Base-by-base conservation (phyloP, 2,888 invertebrate species). In the Drosophila monieri region DNA sequence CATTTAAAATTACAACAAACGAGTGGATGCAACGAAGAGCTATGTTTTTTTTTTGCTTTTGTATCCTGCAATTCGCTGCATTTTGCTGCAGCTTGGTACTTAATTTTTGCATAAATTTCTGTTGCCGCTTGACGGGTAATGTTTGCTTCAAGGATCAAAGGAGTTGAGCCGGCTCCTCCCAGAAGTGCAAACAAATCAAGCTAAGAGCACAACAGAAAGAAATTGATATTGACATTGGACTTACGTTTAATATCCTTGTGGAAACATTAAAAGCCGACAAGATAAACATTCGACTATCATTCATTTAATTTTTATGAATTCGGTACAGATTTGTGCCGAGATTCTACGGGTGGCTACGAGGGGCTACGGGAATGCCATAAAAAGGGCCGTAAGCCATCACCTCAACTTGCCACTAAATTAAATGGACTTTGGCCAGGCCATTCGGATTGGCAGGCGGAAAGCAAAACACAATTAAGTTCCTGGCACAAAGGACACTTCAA, bases 401-500 rank as follows among this genome's bases (percentile, higher is more conserved):
- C 69, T 61, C 41, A 55, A 55, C 51, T 70, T 52, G 69, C 53
- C 61, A 76, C 68, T 57, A 71, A 83, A 68, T 76, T 67, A 76
- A 79, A 79, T 76, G 54, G 72, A 71, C 67, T 83, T 80, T 56
- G 46, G 52, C 52, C 41, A 43, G 56, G 58, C 77, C 69, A 69
- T 83, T 85, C 2, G 65, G 69, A 76, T 74, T 55, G 70, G 27
- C 52, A 41, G 32, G 27, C 52, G 44, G 32, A 51, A 52, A 52
- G 43, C 62, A 76, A 44, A 80, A 76, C 62, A 76, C 77, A 85
- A 85, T 81, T 83, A 85, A 76, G 65, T 79, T 49, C 67, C 61
- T 68, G 69, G 69, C 58, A 71, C 81, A 80, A 74, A 85, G 74
- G 76, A 66, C 72, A 60, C 68, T 83, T 74, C 46, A 67, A 72